Evolutionary conservation across 2,797 vertebrate genomes (phyloP), one percentile per base, ranked within the genome.

Genomic region (Tympanoctomys barrerae): DNA sequence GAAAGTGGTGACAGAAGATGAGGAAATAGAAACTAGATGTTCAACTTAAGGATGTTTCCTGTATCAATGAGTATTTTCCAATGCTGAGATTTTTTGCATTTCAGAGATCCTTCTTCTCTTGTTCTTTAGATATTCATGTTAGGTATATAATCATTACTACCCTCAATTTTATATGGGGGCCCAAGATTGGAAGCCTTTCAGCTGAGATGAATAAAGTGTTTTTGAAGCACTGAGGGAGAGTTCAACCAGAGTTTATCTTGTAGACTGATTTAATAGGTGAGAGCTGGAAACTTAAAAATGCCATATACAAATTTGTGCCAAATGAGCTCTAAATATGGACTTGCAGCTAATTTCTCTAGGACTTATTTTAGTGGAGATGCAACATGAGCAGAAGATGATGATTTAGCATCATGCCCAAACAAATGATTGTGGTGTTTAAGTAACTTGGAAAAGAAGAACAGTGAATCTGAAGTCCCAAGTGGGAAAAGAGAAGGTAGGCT

Each of bases 161-260:
- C 13, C 7, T 68, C 26, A 24, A 78, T 82, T 87, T 87, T 28
- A 19, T 39, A 81, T 10, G 18, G 59, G 70, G 14, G 22, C 11
- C 46, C 87, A 39, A 5, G 39, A 54, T 36, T 94, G 52, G 70
- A 89, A 95, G 79, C 26, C 19, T 33, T 75, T 82, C 36, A n/a
- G 87, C 93, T 86, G 61, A 54, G 9, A 64, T 24, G 52, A 82
- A 42, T 91, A 75, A 39, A 54, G 70, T 57, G 54, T 62, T 84
- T 85, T 52, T 91, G 93, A 89, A 89, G 61, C 79, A 80, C 31
- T 84, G 46, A 54, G 36, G 85, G 46, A 68, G 42, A 66, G 64
- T 91, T 97, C 85, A 95, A 49, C 39, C 42, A 86, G 71, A 96
- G 57, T 97, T 93, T 94, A 46, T 42, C 66, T 94, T 89, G 52